Evolutionary conservation across 2,113 vertebrate species (phyloP).

Genomic region (Crotalus helleri): DNA sequence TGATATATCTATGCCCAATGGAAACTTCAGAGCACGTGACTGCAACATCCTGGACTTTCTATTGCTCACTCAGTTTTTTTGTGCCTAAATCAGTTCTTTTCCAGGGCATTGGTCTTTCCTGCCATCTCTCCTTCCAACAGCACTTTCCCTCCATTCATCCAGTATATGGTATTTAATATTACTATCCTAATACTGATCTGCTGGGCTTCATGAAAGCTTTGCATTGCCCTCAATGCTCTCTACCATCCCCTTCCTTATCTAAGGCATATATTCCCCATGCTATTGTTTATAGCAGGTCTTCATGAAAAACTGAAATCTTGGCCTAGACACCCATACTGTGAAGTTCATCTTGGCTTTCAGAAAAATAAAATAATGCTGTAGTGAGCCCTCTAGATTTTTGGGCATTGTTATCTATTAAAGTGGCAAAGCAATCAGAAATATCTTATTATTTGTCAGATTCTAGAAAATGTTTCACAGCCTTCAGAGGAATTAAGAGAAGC

Average conservation of each 20-base stretch:
- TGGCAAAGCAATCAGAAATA: not conserved
- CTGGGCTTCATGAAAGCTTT: not conserved
- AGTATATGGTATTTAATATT: not conserved
- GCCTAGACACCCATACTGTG: conserved; percentile 21
- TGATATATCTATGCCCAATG: not conserved
- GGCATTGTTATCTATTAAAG: not conserved
- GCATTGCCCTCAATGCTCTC: not conserved
- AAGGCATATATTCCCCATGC: not conserved
- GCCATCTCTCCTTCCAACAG: not conserved
- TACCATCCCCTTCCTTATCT: not conserved
- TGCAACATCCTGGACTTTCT: conserved; percentile 24
- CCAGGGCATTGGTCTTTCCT: conserved; percentile 14
- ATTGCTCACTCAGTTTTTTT: conserved; percentile 5
- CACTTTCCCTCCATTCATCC: not conserved
- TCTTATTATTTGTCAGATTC: not conserved
- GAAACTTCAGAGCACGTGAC: not conserved
- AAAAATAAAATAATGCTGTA: not conserved
- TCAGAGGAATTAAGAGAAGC: conserved; percentile 18
- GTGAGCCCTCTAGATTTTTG: conserved; percentile 2
- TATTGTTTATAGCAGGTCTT: not conserved
- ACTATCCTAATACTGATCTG: not conserved
- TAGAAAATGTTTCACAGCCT: not conserved
- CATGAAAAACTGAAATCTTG: not conserved
- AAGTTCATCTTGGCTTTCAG: not conserved
- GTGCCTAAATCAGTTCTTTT: conserved; percentile 11